A percentile compares a stretch with the other conserved stretches of the same genome.
Conservation (phyloP, 1,140 invertebrate genomes). For the Heterodera schachtii region DNA sequence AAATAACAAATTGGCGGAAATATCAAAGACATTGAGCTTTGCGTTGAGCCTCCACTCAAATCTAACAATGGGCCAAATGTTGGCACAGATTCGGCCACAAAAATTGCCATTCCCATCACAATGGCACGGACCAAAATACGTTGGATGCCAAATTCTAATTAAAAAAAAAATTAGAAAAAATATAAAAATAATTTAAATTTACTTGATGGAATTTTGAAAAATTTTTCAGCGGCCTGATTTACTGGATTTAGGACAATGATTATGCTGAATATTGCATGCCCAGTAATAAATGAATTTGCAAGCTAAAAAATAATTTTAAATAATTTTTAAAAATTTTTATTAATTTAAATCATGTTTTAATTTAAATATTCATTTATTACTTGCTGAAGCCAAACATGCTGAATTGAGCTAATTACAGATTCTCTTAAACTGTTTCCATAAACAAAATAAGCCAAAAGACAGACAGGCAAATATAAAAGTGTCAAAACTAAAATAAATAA, state of each 20-base stretch:
- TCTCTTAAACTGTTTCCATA: constrained; percentile 61
- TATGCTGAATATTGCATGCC: constrained; percentile 60
- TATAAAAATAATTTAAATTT: not conserved
- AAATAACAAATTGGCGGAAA: constrained; percentile 65
- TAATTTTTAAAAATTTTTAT: no score
- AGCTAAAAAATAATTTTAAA: constrained; percentile 8
- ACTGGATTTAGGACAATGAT: constrained; percentile 64
- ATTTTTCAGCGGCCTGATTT: constrained; percentile 61
- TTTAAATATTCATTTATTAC: constrained; percentile 28
- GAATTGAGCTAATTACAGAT: constrained; percentile 59
- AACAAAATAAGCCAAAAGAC: constrained; percentile 55
- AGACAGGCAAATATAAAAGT: constrained; percentile 50
- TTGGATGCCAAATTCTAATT: constrained; percentile 66
- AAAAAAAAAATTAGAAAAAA: not conserved
- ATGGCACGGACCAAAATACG: constrained; percentile 76
- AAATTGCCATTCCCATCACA: constrained; percentile 75
- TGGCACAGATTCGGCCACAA: constrained; percentile 81
- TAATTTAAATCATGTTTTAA: not conserved
- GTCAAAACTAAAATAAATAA: constrained; percentile 32
- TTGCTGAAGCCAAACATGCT: constrained; percentile 60
- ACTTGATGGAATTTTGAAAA: constrained; percentile 60
- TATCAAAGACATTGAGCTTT: constrained; percentile 71
- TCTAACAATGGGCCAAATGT: constrained; percentile 85
- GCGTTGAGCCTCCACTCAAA: constrained; percentile 81
- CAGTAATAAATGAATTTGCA: constrained; percentile 54